A percentile compares a stretch with the other conserved stretches of the same genome.
Evolutionary conservation across 2,113 vertebrate genomes (phyloP).

Genomic region (Vicugna pacos): DNA sequence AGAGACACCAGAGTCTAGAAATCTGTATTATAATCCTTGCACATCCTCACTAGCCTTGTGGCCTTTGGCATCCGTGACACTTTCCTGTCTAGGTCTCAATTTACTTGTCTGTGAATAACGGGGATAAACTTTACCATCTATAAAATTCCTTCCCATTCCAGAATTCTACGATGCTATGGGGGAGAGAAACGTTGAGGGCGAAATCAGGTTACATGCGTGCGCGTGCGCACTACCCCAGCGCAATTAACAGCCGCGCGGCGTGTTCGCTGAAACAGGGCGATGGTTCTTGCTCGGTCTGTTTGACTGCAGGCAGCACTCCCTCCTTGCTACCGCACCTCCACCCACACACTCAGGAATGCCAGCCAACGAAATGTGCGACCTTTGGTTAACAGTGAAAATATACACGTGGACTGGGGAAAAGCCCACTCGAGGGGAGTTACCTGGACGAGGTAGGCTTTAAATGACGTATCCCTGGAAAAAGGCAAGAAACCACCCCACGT

Average conservation of each 20-base stretch:
- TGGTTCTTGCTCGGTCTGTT: neutral
- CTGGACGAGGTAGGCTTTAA: neutral
- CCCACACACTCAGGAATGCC: neutral
- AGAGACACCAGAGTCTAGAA: neutral
- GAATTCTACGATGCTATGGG: neutral
- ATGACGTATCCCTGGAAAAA: neutral
- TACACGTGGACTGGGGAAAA: neutral
- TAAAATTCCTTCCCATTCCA: neutral
- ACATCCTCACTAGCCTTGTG: neutral
- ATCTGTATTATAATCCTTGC: neutral
- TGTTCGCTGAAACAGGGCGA: neutral
- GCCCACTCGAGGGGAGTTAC: neutral
- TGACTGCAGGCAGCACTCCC: neutral
- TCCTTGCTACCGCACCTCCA: neutral
- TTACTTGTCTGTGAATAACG: slow-evolving; percentile 9
- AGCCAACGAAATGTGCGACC: neutral
- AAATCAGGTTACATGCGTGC: neutral
- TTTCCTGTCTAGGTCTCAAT: neutral
- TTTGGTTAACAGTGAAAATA: neutral
- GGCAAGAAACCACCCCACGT: neutral
- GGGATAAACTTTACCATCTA: neutral
- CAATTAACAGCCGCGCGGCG: neutral
- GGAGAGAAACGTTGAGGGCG: neutral
- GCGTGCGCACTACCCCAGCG: fast-evolving
- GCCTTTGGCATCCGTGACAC: neutral